These are phyloP conservation scores for Cecropterus lyciades DNA, from an alignment of 1,140 invertebrate species.

Conservation along the genomic window DNA sequence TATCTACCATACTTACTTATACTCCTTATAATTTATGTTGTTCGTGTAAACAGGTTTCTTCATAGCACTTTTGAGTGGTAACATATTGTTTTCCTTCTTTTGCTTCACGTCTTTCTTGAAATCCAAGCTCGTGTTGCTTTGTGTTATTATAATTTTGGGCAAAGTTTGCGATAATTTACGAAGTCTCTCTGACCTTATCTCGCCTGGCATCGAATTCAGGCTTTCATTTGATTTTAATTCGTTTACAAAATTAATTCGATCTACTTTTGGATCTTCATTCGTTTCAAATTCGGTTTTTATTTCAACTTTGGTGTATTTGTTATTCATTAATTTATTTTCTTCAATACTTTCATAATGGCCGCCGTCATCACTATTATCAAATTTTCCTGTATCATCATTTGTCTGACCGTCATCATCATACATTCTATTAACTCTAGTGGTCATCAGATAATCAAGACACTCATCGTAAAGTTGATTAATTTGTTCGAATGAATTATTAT, in stretches of 20 bases:
- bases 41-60: slow-evolving; percentile 37
- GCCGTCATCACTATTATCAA: slow-evolving; percentile 24
- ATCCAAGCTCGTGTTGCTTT: slow-evolving; percentile 66
- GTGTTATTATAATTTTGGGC: slow-evolving; percentile 75
- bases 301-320: slow-evolving; percentile 16
- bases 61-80: slow-evolving; percentile 21
- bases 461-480: slow-evolving; percentile 72
- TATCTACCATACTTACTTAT: slow-evolving; percentile 21
- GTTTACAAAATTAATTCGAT: slow-evolving; percentile 53
- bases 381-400: slow-evolving; percentile 36
- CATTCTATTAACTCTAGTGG: slow-evolving; percentile 35
- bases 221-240: slow-evolving; percentile 55
- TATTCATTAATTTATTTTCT: slow-evolving; percentile 33
- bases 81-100: slow-evolving; percentile 33
- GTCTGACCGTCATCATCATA: slow-evolving; percentile 30
- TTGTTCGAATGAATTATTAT: slow-evolving; percentile 52
- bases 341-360: slow-evolving; percentile 58
- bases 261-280: slow-evolving; percentile 22
- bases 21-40: slow-evolving; percentile 13
- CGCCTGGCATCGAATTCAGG: slow-evolving; percentile 47
- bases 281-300: neutral
- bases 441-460: slow-evolving; percentile 68
- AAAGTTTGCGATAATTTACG: slow-evolving; percentile 66
- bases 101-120: slow-evolving; percentile 41
- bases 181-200: slow-evolving; percentile 62